Evolutionary conservation across 2,888 invertebrate species (phyloP), one percentile per base, ranked within the genome.

Genomic region (Odontomyia ornata): DNA sequence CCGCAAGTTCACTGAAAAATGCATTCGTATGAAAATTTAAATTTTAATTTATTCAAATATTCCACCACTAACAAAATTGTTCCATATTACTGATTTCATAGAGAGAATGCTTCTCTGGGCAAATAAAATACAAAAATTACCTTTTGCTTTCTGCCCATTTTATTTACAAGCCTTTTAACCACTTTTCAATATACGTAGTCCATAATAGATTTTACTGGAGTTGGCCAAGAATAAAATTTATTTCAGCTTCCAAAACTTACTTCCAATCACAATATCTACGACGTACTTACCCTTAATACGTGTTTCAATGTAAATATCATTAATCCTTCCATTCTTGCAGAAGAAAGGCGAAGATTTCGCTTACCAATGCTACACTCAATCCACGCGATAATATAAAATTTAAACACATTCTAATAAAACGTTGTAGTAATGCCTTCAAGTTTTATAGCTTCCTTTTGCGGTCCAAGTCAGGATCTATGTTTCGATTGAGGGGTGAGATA

Each of bases 401-500:
- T 67, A 76, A 76, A 76, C 56, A 76, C 76, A 76, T 56, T 47
- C 67, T 67, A 76, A 76, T 76, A 76, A 76, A 76, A 76, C 52
- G 67, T 76, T 47, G 36, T 52, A 67, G 64, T 64, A 46, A 76
- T 27, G 25, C 47, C 36, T 57, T 76, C 47, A 60, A 65, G 21
- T 52, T 76, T 76, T 72, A 56, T 56, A 25, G 72, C 23, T n/a
- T 13, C 23, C 23, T 18, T 21, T 15, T 27, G 15, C 64, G 28
- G 28, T 15, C n/a, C n/a, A 13, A 62, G 27, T 25, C n/a, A 15
- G 7, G 21, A 9, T 47, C 52, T 47, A 56, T 52, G n/a, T 52
- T 18, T 15, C 13, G 21, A 28, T 28, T 21, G 25, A 13, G 2
- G 56, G 18, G 27, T 15, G 23, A 28, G 30, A 46, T 64, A 64